Evolutionary conservation across 2,797 vertebrate species (phyloP).

Genomic region (Cetoscarus ocellatus): DNA sequence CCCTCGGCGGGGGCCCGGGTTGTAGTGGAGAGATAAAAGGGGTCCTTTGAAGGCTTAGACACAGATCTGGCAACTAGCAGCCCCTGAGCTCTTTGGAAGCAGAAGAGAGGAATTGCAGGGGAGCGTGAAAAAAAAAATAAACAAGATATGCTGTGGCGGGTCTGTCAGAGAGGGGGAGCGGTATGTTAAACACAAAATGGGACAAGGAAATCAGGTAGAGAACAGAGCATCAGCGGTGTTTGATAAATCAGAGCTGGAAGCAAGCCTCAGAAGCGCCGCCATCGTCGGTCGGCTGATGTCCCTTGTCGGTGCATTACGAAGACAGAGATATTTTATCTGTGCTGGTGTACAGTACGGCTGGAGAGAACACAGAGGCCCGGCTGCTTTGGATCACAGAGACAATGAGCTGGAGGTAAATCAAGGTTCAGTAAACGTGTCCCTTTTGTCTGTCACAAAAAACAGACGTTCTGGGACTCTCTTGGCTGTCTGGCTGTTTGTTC

Average conservation of each 20-base stretch:
- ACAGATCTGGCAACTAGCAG: conserved; percentile 75
- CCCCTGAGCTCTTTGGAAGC: conserved; percentile 83
- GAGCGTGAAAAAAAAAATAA: conserved; percentile 80
- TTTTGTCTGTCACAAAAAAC: conserved; percentile 73
- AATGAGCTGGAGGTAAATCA: conserved; percentile 76
- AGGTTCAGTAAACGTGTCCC: conserved; percentile 73
- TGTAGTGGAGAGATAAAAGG: conserved; percentile 80
- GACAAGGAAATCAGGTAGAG: conserved; percentile 74
- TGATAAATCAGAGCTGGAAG: conserved; percentile 66
- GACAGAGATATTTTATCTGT: conserved; percentile 73
- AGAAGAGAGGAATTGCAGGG: conserved; percentile 81
- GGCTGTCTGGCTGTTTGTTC: conserved; percentile 52
- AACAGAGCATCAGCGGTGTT: conserved; percentile 53
- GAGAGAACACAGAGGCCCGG: conserved; percentile 65
- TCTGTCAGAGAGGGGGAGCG: conserved; percentile 64
- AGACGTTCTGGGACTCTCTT: conserved; percentile 67
- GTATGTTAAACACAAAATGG: conserved; percentile 75
- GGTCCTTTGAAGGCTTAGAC: conserved; percentile 80
- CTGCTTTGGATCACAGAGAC: conserved; percentile 74
- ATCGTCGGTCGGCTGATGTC: conserved; percentile 47
- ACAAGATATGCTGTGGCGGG: conserved; percentile 70
- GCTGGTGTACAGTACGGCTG: conserved; percentile 52
- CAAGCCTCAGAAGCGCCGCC: conserved; percentile 59
- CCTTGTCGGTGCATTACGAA: conserved; percentile 60
- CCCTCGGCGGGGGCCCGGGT: conserved; percentile 66